Evolutionary conservation across 37 sponge, comb jelly and placozoan genomes (phyloP).

Genomic region (Haliclona indistincta): DNA sequence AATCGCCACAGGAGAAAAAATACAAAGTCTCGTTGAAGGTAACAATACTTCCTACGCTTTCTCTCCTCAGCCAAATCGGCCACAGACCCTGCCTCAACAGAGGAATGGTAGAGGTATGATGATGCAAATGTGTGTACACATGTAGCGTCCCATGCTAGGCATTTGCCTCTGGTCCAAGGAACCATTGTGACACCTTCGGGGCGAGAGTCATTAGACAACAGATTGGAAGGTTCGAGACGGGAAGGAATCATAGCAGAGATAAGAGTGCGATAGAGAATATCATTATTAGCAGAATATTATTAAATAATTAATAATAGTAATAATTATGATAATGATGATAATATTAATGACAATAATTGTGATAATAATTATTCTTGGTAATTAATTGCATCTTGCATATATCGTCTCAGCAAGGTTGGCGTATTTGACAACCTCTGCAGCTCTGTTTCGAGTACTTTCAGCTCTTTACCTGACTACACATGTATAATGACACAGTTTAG

Average conservation of each 20-base stretch:
- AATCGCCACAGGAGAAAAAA: not conserved
- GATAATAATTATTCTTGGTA: too few species aligned
- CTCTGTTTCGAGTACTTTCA: too few species aligned
- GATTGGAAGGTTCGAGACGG: not conserved
- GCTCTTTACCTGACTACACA: too few species aligned
- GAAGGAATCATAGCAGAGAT: not conserved
- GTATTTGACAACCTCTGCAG: too few species aligned
- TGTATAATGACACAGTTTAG: too few species aligned
- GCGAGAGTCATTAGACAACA: not conserved
- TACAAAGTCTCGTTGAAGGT: not conserved
- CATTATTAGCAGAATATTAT: not conserved
- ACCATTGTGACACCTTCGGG: not conserved
- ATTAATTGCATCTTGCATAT: too few species aligned
- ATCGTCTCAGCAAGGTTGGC: too few species aligned
- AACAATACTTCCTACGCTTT: not conserved
- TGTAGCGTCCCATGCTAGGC: not conserved
- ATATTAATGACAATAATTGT: too few species aligned
- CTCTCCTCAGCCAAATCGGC: not conserved
- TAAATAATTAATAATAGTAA: too few species aligned
- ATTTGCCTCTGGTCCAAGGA: not conserved
- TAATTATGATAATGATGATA: too few species aligned
- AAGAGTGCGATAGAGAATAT: not conserved
- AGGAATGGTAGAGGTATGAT: not conserved
- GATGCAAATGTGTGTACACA: not conserved
- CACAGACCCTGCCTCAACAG: not conserved